Base-by-base conservation (phyloP, 2,113 vertebrate species). In the Boulengeromyrus knoepffleri region DNA sequence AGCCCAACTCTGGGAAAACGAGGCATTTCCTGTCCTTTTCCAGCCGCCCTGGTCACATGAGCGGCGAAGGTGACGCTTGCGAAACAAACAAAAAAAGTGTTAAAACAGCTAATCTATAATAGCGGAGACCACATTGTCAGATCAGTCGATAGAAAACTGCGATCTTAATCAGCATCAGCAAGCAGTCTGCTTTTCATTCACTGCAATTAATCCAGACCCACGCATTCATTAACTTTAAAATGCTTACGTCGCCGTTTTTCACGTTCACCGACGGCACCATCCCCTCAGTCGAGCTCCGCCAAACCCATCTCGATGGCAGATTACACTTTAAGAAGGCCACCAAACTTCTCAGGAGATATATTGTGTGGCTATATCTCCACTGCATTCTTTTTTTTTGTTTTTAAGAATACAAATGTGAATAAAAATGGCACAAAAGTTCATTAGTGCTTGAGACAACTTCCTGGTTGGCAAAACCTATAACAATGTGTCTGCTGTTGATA, bases 61-160 rank as follows among this genome's bases (percentile, higher is more conserved):
- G 36, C 70, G 53, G 89, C 15, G 88, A 90, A 84, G 47, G 58
- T 50, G 84, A 85, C 87, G 83, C 74, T 90, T 91, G 77, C 77
- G 3, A 42, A 77, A 77, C 70, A 1, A 42, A 17, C 36, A 42
- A 15, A 89, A 89, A 88, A 91, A 53, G 39, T 88, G 91, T 89
- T 88, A 70, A 85, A 89, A 70, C 85, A 90, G 91, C 90, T 89
- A 62, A 91, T 91, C 88, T 83, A 90, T 87, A 89, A 83, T 70
- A 50, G 52, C 13, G 42, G 50, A 88, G 21, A 36, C 39, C 21
- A n/a, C 88, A 88, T 89, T 88, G 85, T 70, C 88, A 88, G 90
- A 89, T 66, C 49, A 42, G 88, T 90, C 91, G 89, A 91, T 91
- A 87, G 66, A 85, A 83, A 62, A 49, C 58, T 42, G 62, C 24